A percentile compares a stretch with the other conserved stretches of the same genome.
These are phyloP conservation scores for Agapostemon virescens DNA, from an alignment of 2,888 invertebrate genomes.

Conservation along the genomic window DNA sequence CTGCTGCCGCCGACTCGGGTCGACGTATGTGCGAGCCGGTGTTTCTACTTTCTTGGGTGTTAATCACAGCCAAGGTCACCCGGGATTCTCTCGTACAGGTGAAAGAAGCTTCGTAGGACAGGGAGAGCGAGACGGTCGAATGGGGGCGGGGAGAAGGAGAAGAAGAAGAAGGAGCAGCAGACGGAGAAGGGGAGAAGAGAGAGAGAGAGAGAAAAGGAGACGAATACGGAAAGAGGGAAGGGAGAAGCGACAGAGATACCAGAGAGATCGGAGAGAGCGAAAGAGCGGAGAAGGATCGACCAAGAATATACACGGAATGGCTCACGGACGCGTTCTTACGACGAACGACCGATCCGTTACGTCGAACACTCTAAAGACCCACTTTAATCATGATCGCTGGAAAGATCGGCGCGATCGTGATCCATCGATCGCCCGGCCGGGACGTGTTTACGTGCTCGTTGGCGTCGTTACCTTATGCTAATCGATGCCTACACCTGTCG, in stretches of 20 bases:
- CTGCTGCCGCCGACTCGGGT: conserved; percentile 65
- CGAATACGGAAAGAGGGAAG: conserved; percentile 15
- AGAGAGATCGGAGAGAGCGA: conserved; percentile 4
- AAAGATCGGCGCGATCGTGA: conserved; percentile 70
- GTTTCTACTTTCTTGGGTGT: conserved; percentile 72
- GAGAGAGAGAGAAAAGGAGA: neutral
- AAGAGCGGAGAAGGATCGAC: conserved; percentile 32
- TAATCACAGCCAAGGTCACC: conserved; percentile 75
- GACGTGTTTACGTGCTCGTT: conserved; percentile 72
- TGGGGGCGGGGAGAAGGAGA: neutral
- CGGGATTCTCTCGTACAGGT: conserved; percentile 55
- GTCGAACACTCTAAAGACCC: conserved; percentile 64
- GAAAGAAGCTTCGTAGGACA: conserved; percentile 46
- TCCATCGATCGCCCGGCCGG: conserved; percentile 67
- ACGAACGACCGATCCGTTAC: conserved; percentile 63
- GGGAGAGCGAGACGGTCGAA: conserved; percentile 6
- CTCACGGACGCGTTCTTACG: conserved; percentile 53
- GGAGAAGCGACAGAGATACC: conserved; percentile 17
- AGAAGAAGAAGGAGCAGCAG: neutral
- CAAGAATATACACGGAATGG: conserved; percentile 51
- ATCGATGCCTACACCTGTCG: conserved; percentile 77
- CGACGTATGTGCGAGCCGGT: conserved; percentile 68
- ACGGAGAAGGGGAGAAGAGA: neutral
- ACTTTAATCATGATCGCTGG: conserved; percentile 69
- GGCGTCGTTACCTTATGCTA: conserved; percentile 77